Evolutionary conservation across 2,888 invertebrate species (phyloP), one percentile per base, ranked within the genome.

Genomic region (Hecatera dysodea): DNA sequence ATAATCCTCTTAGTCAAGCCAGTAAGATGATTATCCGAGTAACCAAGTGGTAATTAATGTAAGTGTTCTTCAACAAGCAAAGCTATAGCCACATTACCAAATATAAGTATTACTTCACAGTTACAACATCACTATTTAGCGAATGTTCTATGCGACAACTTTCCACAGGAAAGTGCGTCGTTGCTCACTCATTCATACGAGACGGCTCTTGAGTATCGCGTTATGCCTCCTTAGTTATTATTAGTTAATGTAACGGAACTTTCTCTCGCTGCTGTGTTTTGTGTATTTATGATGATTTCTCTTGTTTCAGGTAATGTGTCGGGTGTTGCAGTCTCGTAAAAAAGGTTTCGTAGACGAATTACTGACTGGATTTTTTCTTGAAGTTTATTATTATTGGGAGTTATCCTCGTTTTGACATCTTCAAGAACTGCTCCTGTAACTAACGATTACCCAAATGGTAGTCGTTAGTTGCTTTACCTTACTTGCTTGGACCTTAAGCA

Each of bases 271-370:
- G 36, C 42, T 72, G 24, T 50, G 29, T 66, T 46, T 48, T 56
- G 33, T 61, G 4, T 79, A 50, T 64, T 65, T 57, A 79, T 79
- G 33, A 55, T 67, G 9, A 53, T 74, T 82, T 83, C 24, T 73
- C 19, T 79, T 73, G 83, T 82, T 79, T 57, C 80, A 79, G 78
- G 78, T 79, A 79, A 55, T 24, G 27, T 56, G 33, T 27, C 27
- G n/a, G 0, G 19, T 24, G 19, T 48, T 12, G 36, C 24, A 15
- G 22, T 36, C 24, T 74, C 17, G 15, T 60, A 11, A 24, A 61
- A 27, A 22, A 44, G 44, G 44, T 44, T 44, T 44, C 7, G 1
- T 12, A 7, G 11, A 46, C 1, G n/a, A 22, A 5, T 22, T 39
- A 8, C 2, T 19, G 19, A 8, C 0, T 0, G 33, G 33, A 33